Conservation (phyloP, 2,888 invertebrate species). For the Chymomyza amoena region DNA sequence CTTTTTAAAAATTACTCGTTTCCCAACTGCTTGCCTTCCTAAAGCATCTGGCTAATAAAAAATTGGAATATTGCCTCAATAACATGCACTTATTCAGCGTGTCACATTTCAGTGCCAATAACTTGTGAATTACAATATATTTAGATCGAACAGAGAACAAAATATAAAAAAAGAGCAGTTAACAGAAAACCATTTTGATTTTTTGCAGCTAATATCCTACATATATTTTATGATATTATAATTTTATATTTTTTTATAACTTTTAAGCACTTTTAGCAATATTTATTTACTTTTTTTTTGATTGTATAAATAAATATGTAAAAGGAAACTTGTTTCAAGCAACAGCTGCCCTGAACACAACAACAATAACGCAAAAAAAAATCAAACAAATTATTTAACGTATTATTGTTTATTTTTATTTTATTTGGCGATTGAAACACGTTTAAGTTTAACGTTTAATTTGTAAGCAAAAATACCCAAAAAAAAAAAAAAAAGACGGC, state of each 20-base stretch:
- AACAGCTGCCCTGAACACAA: background rate
- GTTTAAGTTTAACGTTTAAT: constrained; percentile 34
- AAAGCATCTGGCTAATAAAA: too few species aligned
- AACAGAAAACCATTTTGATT: background rate
- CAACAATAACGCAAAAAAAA: constrained; percentile 28
- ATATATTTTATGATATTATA: constrained; percentile 20
- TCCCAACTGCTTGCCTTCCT: too few species aligned
- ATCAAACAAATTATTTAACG: background rate
- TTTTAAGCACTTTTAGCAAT: constrained; percentile 2
- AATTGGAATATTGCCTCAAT: background rate
- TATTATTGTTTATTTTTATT: constrained; percentile 20
- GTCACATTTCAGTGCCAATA: constrained; percentile 55
- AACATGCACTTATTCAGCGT: too few species aligned
- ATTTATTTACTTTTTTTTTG: constrained; percentile 1
- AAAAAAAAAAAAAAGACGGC: background rate
- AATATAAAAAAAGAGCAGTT: background rate
- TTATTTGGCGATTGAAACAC: constrained; percentile 53
- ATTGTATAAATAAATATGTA: background rate
- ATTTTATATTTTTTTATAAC: constrained; percentile 7
- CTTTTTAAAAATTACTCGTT: too few species aligned
- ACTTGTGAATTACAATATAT: constrained; percentile 52
- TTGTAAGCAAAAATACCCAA: constrained; percentile 5
- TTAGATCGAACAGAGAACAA: background rate
- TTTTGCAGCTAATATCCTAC: constrained; percentile 13
- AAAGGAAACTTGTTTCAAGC: constrained; percentile 49